Evolutionary conservation across 2,797 vertebrate genomes (phyloP).

Genomic region (Alcedo atthis): DNA sequence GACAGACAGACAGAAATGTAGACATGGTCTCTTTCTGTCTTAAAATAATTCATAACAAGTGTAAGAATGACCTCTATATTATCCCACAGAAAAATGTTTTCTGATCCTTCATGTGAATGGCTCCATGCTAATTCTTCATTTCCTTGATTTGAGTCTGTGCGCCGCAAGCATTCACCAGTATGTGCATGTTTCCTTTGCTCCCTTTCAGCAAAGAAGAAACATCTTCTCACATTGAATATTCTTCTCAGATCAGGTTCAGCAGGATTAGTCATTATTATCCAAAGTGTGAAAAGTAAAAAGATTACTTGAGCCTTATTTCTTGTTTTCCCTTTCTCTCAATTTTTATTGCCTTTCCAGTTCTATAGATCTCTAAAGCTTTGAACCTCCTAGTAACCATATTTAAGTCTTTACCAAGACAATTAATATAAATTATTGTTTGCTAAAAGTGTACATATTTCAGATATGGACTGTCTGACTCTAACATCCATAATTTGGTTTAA

Average conservation of each 20-base stretch:
- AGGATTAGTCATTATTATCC: not conserved
- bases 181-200: not conserved
- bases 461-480: not conserved
- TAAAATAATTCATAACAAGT: conserved; percentile 29
- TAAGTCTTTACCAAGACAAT: not conserved
- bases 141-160: not conserved
- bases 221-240: not conserved
- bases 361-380: not conserved
- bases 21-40: conserved; percentile 20
- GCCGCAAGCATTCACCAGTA: not conserved
- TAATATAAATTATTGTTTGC: not conserved
- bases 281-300: not conserved
- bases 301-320: not conserved
- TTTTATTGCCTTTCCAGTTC: not conserved
- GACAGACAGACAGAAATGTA: conserved; percentile 36
- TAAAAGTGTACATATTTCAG: not conserved
- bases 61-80: not conserved
- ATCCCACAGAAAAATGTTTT: conserved; percentile 5
- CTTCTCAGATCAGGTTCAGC: not conserved
- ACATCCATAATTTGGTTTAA: not conserved
- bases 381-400: not conserved
- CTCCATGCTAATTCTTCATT: conserved; percentile 17
- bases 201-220: not conserved
- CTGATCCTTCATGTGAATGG: conserved; percentile 29
- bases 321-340: not conserved